A percentile compares a stretch with the other conserved stretches of the same genome.
These are phyloP conservation scores for Lepus americanus DNA, from an alignment of 2,113 vertebrate genomes.

Conservation along the genomic window DNA sequence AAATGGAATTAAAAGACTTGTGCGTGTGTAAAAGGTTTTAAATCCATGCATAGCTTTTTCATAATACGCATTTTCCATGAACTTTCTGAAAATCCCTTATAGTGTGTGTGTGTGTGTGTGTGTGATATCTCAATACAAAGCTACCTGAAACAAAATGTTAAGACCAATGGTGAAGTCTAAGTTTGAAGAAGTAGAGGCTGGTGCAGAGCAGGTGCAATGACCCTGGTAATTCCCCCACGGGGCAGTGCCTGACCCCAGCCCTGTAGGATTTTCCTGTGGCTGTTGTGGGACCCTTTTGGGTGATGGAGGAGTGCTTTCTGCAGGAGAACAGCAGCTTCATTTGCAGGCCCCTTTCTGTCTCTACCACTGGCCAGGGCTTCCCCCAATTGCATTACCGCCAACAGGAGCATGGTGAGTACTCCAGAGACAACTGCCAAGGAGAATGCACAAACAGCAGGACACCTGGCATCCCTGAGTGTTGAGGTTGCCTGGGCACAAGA, in stretches of 20 bases:
- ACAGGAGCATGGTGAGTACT: background rate
- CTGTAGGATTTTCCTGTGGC: background rate
- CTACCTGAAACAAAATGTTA: background rate
- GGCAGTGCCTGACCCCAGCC: too few relatives aligned
- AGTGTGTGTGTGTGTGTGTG: background rate
- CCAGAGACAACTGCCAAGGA: background rate
- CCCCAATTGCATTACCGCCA: background rate
- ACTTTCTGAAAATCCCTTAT: too few relatives aligned
- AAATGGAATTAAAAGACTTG: too few relatives aligned
- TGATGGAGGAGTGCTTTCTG: background rate
- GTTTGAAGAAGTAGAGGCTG: background rate
- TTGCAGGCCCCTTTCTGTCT: background rate
- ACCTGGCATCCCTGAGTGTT: background rate
- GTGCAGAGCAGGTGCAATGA: background rate
- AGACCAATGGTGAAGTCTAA: background rate
- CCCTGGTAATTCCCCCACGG: background rate
- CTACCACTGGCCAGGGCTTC: background rate
- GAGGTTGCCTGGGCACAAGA: fast-evolving
- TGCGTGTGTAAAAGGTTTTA: background rate
- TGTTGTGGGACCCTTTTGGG: background rate
- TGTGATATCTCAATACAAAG: background rate
- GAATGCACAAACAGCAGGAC: background rate
- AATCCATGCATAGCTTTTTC: too few relatives aligned
- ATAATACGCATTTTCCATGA: too few relatives aligned
- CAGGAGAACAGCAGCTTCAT: background rate